These are phyloP conservation scores for Empis livida DNA, from an alignment of 2,888 invertebrate genomes.

Conservation along the genomic window DNA sequence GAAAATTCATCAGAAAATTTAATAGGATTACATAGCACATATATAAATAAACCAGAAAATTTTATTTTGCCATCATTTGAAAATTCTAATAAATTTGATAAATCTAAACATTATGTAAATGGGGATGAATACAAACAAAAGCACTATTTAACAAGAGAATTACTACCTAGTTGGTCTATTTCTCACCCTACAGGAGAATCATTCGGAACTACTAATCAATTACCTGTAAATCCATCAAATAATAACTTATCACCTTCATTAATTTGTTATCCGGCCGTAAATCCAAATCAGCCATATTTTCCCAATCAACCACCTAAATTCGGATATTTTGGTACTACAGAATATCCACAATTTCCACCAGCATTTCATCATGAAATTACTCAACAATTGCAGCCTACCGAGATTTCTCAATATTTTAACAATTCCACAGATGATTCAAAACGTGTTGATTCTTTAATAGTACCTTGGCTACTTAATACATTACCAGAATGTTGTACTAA, in stretches of 20 bases:
- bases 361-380: background rate
- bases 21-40: conserved; percentile 3
- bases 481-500: conserved; percentile 32
- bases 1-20: background rate
- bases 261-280: background rate
- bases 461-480: conserved; percentile 1
- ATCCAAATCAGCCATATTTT: background rate
- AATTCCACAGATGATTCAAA: background rate
- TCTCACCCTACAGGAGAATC: no score
- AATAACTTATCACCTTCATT: no score
- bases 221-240: no score
- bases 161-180: no score
- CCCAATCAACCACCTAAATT: background rate
- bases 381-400: no score
- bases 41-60: background rate
- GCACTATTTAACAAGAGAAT: conserved; percentile 5
- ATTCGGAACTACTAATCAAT: no score
- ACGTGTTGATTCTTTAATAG: background rate
- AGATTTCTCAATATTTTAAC: no score
- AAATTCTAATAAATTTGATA: background rate
- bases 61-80: conserved; percentile 2
- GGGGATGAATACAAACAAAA: background rate
- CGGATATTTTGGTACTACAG: background rate
- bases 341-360: background rate
- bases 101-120: conserved; percentile 6